Evolutionary conservation across 2,888 invertebrate species (phyloP), one percentile per base, ranked within the genome.

Genomic region (Agrochola lychnidis): DNA sequence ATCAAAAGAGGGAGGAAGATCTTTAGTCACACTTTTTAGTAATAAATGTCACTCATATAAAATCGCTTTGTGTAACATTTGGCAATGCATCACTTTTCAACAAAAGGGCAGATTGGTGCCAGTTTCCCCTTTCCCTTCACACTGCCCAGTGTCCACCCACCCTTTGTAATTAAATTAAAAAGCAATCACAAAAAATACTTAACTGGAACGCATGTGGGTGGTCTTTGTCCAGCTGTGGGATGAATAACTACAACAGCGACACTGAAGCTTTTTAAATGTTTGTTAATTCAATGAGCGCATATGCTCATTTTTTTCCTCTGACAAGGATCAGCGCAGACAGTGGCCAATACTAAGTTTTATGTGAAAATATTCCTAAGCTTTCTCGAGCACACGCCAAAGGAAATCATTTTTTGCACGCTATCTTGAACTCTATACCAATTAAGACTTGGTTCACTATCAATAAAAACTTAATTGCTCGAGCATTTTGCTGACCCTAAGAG

Each of bases 151-250:
- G 62, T 59, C 71, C 59, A 76, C 36, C 36, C 30, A 30, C 70
- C 76, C 64, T 56, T 79, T 64, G 7, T 83, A 42, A 84, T 73
- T 79, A 16, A 67, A 70, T 83, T 48, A 72, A 62, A 75, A 82
- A 75, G 61, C 57, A 75, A 83, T 83, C 64, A 53, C 57, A 74
- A 70, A 78, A 81, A 70, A 78, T 61, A 14, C 63, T 72, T 25
- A 62, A 66, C 51, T 70, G 25, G 40, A 76, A 80, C 79, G 16
- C 57, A 56, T 70, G 70, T 61, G 66, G 71, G 42, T 3, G 53
- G 14, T 25, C 22, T 59, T 36, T 62, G 51, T 40, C 40, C 69
- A 79, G 40, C 40, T 59, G 61, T 75, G 59, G 48, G 42, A 73
- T 73, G 25, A 78, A 70, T 40, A 42, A 40, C 22, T 25, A 19